Base-by-base conservation (phyloP, 2,888 invertebrate genomes). In the Lasioglossum vierecki region DNA sequence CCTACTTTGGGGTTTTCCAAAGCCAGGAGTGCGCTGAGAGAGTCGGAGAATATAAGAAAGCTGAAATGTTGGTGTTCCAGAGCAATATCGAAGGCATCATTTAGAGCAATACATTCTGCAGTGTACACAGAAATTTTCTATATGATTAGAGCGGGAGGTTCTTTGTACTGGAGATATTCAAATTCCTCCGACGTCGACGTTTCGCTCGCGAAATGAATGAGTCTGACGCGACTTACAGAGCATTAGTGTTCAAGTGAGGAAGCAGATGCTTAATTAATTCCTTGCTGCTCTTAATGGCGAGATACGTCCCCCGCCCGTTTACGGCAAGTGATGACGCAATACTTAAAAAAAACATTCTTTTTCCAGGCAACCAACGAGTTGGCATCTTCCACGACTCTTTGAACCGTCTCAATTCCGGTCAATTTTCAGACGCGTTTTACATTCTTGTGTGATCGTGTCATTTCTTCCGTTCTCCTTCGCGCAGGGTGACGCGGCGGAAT, bases 361-460 rank as follows among this genome's bases (percentile, higher is more conserved):
- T 87, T 41, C 73, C 44, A 15, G 44, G 68, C 79, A 75, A 82
- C 79, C 82, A 76, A 75, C 79, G 71, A n/a, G 79, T 44, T 46
- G 68, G 77, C 66, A 66, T 66, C 66, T 35, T 6, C 76, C 3
- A 49, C 77, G 88, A 88, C 91, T 89, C 92, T 92, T 90, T 92
- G 91, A 66, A 92, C 92, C 79, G 84, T 83, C 90, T 91, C 89
- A 87, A 86, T 91, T 87, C 80, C 78, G 74, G 71, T 60, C 74
- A 88, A 84, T 88, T 87, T 81, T 44, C 71, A 84, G 53, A 53
- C 76, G 82, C 86, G 87, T 79, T 73, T 76, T 75, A 82, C 82
- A 88, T 88, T 86, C 88, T 57, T 81, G 35, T 13, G n/a, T 41
- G 78, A 84, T 82, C 76, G 77, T 84, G 82, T 88, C 87, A 88